Percentiles rank a stretch among this genome's conserved stretches.
These are phyloP conservation scores for Holocentrus rufus DNA, from an alignment of 2,797 vertebrate species.

Conservation along the genomic window DNA sequence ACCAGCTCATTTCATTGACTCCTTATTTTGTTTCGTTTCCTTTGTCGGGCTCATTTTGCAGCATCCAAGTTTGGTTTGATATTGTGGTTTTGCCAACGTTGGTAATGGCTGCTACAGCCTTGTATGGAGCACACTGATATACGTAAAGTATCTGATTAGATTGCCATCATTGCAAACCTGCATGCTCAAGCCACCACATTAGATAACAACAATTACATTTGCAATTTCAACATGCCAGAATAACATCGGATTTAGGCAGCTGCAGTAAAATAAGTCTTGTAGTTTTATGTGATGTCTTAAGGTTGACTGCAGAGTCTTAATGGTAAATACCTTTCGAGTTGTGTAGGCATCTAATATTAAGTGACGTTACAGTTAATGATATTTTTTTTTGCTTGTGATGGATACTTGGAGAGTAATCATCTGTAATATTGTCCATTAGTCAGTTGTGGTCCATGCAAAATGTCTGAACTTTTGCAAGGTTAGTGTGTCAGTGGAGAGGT, in stretches of 20 bases:
- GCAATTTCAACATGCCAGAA: neutral
- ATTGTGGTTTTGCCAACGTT: conserved; percentile 39
- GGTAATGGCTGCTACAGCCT: conserved; percentile 46
- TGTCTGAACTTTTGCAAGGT: neutral
- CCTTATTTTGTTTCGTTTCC: neutral
- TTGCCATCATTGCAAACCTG: conserved; percentile 10
- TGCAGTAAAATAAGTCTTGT: neutral
- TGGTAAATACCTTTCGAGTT: neutral
- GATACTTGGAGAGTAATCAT: neutral
- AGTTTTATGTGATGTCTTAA: neutral
- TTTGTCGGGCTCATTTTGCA: conserved; percentile 11
- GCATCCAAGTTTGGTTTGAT: conserved; percentile 37
- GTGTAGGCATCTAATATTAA: neutral
- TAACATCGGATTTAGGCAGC: neutral
- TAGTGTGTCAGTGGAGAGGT: conserved; percentile 23
- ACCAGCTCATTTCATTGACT: neutral
- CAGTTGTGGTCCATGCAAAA: neutral
- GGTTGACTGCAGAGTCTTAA: neutral
- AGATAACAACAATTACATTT: neutral
- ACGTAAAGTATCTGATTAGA: conserved; percentile 6
- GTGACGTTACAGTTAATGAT: neutral
- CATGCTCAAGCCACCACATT: neutral
- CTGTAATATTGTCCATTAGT: conserved; percentile 5
- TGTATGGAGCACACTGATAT: conserved; percentile 27
- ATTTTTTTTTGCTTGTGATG: neutral